Conservation (phyloP, 2,113 vertebrate genomes). For the Telmatochromis sp. region DNA sequence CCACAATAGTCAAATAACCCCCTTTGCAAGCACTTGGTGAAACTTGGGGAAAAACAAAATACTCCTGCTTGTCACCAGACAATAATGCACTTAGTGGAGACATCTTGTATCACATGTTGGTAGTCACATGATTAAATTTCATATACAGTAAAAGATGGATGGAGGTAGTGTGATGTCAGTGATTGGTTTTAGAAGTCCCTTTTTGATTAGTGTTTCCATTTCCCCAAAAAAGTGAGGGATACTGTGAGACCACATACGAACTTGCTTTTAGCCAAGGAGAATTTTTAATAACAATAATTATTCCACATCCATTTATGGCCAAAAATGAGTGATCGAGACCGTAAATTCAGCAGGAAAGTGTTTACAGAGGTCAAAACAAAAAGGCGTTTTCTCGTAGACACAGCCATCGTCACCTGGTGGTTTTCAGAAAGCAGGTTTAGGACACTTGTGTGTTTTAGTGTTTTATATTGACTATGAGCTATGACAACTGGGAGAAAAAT, state of each 20-base stretch:
- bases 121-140: not conserved
- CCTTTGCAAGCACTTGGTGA: not conserved
- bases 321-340: not conserved
- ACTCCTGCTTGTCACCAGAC: not conserved
- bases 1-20: not conserved
- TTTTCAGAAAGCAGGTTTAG: not conserved
- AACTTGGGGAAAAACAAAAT: not conserved
- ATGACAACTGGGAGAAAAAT: not conserved
- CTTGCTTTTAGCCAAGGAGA: not conserved
- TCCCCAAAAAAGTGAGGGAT: not conserved
- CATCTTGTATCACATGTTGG: not conserved
- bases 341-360: not conserved
- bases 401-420: not conserved
- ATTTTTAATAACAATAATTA: not conserved
- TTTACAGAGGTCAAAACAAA: not conserved
- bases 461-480: not conserved
- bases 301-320: not conserved
- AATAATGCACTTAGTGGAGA: not conserved
- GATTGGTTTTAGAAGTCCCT: not conserved
- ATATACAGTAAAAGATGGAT: not conserved
- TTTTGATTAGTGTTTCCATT: not conserved
- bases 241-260: not conserved
- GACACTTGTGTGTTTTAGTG: not conserved
- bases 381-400: fast-evolving
- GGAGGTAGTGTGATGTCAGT: not conserved